Percentiles rank a stretch among this genome's conserved stretches.
phyloP scores from a whole-genome alignment of 2,113 vertebrate species.

The Rhinichthys klamathensis region DNA sequence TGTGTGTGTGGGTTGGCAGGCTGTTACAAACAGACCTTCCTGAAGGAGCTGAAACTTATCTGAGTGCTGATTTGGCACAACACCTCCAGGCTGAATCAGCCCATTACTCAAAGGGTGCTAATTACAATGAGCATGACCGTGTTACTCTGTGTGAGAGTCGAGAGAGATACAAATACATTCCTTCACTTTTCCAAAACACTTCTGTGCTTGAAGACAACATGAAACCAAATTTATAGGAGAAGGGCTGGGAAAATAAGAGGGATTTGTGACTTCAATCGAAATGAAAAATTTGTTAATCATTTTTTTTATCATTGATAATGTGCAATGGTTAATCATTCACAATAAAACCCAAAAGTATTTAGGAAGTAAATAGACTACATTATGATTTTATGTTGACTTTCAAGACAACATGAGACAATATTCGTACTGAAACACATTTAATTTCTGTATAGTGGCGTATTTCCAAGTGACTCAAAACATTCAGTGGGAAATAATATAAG shows the following conservation, averaged over 20 bases:
- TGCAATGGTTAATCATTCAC: not conserved
- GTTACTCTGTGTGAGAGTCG: conserved; percentile 24
- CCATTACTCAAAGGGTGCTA: conserved; percentile 62
- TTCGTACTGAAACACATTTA: too few relatives aligned
- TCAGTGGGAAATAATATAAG: not conserved
- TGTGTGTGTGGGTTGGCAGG: conserved; percentile 43
- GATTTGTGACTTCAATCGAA: not conserved
- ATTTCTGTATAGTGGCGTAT: not conserved
- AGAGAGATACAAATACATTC: not conserved
- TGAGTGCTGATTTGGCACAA: conserved; percentile 61
- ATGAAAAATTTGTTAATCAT: not conserved
- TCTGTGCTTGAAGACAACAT: too few relatives aligned
- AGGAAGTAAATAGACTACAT: not conserved
- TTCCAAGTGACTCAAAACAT: conserved; percentile 4
- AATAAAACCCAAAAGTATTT: not conserved
- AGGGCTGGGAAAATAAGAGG: too few relatives aligned
- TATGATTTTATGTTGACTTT: not conserved
- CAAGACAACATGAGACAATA: not conserved
- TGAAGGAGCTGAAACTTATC: conserved; percentile 55
- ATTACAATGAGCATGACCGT: conserved; percentile 57
- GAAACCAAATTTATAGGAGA: too few relatives aligned
- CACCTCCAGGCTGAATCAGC: conserved; percentile 59
- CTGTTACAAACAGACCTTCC: conserved; percentile 52
- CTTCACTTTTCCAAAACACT: not conserved
- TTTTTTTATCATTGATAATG: not conserved